A percentile compares a stretch with the other conserved stretches of the same genome.
Evolutionary conservation across 2,113 vertebrate species (phyloP).

Genomic region (Anser brachyrhynchus): DNA sequence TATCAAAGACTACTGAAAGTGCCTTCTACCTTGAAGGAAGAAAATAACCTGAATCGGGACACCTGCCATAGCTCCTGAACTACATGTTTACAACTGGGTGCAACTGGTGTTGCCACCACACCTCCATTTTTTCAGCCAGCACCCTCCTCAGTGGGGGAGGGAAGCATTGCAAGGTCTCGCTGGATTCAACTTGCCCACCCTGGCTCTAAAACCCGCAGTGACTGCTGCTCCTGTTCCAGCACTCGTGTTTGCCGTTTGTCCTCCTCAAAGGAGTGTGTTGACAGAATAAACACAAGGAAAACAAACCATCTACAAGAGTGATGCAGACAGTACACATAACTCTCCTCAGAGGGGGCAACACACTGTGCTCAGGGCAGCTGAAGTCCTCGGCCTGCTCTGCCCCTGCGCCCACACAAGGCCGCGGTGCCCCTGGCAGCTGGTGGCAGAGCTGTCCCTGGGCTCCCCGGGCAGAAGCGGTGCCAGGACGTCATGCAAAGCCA

Average conservation of each 20-base stretch:
- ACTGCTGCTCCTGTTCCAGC: background rate
- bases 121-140: background rate
- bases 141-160: background rate
- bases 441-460: background rate
- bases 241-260: too few species aligned
- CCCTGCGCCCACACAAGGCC: too few species aligned
- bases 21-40: background rate
- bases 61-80: rapidly evolving
- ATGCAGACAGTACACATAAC: background rate
- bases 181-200: background rate
- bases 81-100: background rate
- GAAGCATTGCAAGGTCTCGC: background rate
- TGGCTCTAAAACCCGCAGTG: background rate
- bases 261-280: background rate
- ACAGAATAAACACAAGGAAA: background rate
- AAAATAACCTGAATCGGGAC: background rate
- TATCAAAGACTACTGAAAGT: background rate
- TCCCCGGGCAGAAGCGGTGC: background rate
- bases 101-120: background rate
- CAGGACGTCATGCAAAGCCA: background rate
- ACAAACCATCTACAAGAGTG: background rate
- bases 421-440: background rate
- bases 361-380: background rate
- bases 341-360: background rate
- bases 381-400: background rate